phyloP scores from a whole-genome alignment of 2,113 vertebrate species.

The Lanius collurio region DNA sequence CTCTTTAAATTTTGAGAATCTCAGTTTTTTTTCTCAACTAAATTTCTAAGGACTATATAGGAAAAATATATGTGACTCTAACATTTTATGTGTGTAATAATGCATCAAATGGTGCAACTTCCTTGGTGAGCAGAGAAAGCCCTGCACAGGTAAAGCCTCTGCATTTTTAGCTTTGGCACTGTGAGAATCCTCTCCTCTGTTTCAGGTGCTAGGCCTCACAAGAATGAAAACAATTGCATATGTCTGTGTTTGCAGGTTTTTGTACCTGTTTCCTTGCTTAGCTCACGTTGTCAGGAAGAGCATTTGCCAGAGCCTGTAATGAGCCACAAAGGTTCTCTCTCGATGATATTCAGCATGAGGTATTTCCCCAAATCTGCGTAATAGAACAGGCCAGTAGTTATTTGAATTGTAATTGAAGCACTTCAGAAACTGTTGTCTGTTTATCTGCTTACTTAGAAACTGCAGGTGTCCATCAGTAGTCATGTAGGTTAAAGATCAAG shows the following conservation, averaged over 20 bases:
- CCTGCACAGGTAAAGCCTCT: neutral
- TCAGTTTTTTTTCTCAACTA: neutral
- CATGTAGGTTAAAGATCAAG: neutral
- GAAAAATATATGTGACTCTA: neutral
- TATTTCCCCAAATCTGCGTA: neutral
- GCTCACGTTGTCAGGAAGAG: neutral
- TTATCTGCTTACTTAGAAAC: neutral
- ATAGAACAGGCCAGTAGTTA: neutral
- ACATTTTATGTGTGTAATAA: neutral
- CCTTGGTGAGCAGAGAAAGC: neutral
- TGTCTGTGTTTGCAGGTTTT: neutral
- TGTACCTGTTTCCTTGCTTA: neutral
- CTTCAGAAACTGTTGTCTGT: neutral
- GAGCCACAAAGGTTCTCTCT: neutral
- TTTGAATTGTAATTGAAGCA: neutral
- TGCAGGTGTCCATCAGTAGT: neutral
- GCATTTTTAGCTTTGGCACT: neutral
- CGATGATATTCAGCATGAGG: neutral
- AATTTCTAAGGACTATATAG: neutral
- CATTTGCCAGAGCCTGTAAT: neutral
- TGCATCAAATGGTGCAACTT: neutral
- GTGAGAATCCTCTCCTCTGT: neutral
- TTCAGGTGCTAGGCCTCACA: neutral
- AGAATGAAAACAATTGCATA: neutral
- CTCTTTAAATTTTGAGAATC: neutral